Base-by-base conservation (phyloP, 2,888 invertebrate genomes). In the Muschampia plurimacula region DNA sequence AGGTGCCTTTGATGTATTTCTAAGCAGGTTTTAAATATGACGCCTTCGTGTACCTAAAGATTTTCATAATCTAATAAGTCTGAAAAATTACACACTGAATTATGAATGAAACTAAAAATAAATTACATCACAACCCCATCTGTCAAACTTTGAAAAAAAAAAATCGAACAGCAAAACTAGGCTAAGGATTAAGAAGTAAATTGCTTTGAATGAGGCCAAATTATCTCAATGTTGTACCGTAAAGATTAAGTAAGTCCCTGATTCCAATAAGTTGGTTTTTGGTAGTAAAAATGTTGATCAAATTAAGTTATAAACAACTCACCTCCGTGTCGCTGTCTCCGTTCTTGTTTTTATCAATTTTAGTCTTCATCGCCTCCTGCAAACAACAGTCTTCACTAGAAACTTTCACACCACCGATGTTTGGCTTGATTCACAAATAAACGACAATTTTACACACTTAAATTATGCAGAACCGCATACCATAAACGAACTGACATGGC, bases 351-450 rank as follows among this genome's bases (percentile, higher is more conserved):
- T 95, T 95, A 81, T 95, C 95, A 79, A 90, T 88, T 93, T 95
- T 95, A 82, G 91, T 95, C 94, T 95, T 95, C 91, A 95, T 93
- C 84, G 91, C 95, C 93, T 95, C 91, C 89, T 94, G 93, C 77
- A 86, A 90, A 90, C 83, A 90, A 90, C 84, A 83, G 83, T 82
- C 83, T 81, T 78, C 90, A 90, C 90, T 88, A 78, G 84, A 72
- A 88, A 89, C 87, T 84, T 79, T 84, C 90, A 91, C 91, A 86
- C 82, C 86, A 88, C 89, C 78, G 77, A 84, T 84, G 84, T 85
- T 84, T 83, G 74, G 75, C 80, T 80, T 75, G 75, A 81, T 84
- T 84, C 88, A 89, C 88, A 79, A 87, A 82, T 82, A 83, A 82
- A 82, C 82, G 79, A 84, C 80, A 78, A 83, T 86, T 86, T 87